Evolutionary conservation across 2,888 invertebrate genomes (phyloP).

Genomic region (Plusia festucae): DNA sequence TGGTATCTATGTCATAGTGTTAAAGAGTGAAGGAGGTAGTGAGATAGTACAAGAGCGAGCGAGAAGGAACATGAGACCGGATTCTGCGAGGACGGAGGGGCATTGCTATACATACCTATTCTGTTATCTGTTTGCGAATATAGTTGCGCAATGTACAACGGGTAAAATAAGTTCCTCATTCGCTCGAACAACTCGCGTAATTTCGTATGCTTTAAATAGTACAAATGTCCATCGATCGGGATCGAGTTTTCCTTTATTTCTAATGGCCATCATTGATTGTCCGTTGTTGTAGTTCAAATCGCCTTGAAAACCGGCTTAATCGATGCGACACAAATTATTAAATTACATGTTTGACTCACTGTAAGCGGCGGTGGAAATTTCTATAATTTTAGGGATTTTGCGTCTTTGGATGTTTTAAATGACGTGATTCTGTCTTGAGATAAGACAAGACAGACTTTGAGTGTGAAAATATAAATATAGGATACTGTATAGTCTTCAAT

Average conservation of each 20-base stretch:
- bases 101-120: slow-evolving; percentile 74
- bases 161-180: slow-evolving; percentile 80
- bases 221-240: slow-evolving; percentile 51
- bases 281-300: slow-evolving; percentile 59
- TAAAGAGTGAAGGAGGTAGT: slow-evolving; percentile 64
- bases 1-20: slow-evolving; percentile 87
- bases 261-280: slow-evolving; percentile 60
- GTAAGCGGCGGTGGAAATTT: slow-evolving; percentile 78
- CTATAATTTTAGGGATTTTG: slow-evolving; percentile 55
- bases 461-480: background rate
- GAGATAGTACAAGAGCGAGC: slow-evolving; percentile 61
- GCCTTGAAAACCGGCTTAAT: slow-evolving; percentile 68
- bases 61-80: slow-evolving; percentile 74
- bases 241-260: slow-evolving; percentile 53
- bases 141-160: slow-evolving; percentile 85
- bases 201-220: slow-evolving; percentile 50
- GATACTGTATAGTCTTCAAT: background rate
- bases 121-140: slow-evolving; percentile 88
- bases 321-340: slow-evolving; percentile 75
- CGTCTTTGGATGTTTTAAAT: slow-evolving; percentile 53
- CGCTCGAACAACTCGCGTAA: slow-evolving; percentile 59
- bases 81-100: slow-evolving; percentile 86
- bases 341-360: slow-evolving; percentile 73
- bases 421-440: slow-evolving; percentile 32
- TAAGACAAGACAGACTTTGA: slow-evolving; percentile 58